Evolutionary conservation across 1,140 invertebrate genomes (phyloP).

Genomic region (Mizuhopecten yessoensis): DNA sequence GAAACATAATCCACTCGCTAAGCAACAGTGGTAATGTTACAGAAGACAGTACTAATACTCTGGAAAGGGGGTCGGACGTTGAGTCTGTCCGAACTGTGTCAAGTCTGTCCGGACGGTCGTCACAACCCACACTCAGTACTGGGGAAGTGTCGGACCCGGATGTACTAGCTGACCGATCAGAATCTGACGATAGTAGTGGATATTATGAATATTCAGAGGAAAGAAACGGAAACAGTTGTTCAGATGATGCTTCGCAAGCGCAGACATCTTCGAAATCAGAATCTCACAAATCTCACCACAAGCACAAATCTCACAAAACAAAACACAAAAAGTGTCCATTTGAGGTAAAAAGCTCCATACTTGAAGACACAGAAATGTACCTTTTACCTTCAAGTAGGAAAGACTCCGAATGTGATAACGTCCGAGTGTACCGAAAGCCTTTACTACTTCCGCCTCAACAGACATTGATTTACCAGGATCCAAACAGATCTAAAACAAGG

Average conservation of each 20-base stretch:
- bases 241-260: constrained; percentile 37
- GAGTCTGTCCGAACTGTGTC: constrained; percentile 72
- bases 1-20: constrained; percentile 67
- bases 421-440: constrained; percentile 58
- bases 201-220: constrained; percentile 68
- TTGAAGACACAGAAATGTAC: constrained; percentile 69
- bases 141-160: constrained; percentile 53
- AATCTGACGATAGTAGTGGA: constrained; percentile 72
- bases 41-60: constrained; percentile 41
- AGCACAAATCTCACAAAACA: neutral
- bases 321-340: too few species aligned
- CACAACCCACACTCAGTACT: constrained; percentile 57
- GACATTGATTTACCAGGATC: constrained; percentile 66
- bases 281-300: constrained; percentile 48
- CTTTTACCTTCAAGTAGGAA: constrained; percentile 62
- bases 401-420: constrained; percentile 51
- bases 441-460: constrained; percentile 60
- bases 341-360: constrained; percentile 45
- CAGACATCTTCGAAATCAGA: constrained; percentile 50
- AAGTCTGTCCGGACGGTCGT: constrained; percentile 64
- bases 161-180: constrained; percentile 67
- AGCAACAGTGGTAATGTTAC: constrained; percentile 52
- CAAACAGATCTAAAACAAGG: constrained; percentile 61
- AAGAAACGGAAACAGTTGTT: constrained; percentile 47
- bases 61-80: constrained; percentile 56